Conservation (phyloP, 2,797 vertebrate species). For the Neoniphon sammara region DNA sequence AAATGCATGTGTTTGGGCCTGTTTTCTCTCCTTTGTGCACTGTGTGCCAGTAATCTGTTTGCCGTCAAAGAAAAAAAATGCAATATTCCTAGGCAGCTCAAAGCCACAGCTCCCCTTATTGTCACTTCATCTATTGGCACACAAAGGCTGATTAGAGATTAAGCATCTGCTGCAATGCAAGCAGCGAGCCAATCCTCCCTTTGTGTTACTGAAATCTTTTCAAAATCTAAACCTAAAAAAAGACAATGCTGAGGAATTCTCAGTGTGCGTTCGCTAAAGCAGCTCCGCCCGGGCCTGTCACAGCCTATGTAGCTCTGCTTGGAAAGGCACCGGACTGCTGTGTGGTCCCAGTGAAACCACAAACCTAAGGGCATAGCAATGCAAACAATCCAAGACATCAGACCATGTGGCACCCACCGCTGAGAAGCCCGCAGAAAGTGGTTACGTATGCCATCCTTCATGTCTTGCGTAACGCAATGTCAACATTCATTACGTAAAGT, state of each 20-base stretch:
- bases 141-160: slow-evolving; percentile 42
- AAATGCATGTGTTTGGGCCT: slow-evolving; percentile 13
- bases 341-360: slow-evolving; percentile 5
- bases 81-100: slow-evolving; percentile 39
- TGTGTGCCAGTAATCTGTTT: slow-evolving; percentile 56
- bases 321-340: not conserved
- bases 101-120: slow-evolving; percentile 33
- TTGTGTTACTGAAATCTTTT: slow-evolving; percentile 19
- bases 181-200: slow-evolving; percentile 23
- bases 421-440: slow-evolving; percentile 12
- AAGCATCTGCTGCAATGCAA: slow-evolving; percentile 26
- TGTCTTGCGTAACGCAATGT: slow-evolving; percentile 43
- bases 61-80: slow-evolving; percentile 57
- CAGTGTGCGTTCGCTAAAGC: slow-evolving; percentile 13
- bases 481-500: slow-evolving; percentile 62
- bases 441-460: slow-evolving; percentile 24
- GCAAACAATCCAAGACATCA: slow-evolving; percentile 9
- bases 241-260: slow-evolving; percentile 1
- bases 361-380: slow-evolving; percentile 31
- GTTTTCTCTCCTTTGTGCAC: slow-evolving; percentile 16
- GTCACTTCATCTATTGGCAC: slow-evolving; percentile 48
- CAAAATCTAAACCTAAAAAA: slow-evolving; percentile 2
- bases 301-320: not conserved
- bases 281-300: slow-evolving; percentile 1
- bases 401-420: not conserved